These are phyloP conservation scores for Xestia ashworthii DNA, from an alignment of 2,888 invertebrate species.

Conservation along the genomic window DNA sequence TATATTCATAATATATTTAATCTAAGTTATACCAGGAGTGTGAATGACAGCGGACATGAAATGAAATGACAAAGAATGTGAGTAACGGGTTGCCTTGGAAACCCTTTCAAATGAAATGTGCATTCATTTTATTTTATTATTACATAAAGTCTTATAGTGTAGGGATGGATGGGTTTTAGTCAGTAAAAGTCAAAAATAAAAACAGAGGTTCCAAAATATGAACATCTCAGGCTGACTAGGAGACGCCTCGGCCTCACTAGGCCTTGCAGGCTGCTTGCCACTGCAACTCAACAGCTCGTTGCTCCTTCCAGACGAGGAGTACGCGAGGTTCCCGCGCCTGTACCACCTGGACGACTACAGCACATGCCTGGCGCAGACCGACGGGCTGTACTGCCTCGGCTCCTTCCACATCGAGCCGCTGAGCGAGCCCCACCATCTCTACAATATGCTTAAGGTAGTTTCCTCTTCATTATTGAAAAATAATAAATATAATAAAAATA, in stretches of 20 bases:
- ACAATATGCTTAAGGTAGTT: slow-evolving; percentile 74
- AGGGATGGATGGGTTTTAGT: no score
- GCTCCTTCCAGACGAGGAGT: slow-evolving; percentile 73
- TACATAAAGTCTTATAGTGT: not conserved
- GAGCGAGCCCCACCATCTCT: slow-evolving; percentile 65
- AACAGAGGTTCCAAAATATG: no score
- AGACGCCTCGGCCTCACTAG: not conserved
- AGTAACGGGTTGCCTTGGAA: not conserved
- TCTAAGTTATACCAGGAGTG: no score
- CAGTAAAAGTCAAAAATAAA: no score
- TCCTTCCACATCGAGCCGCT: slow-evolving; percentile 74
- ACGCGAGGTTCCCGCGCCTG: slow-evolving; percentile 77
- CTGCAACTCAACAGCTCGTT: not conserved
- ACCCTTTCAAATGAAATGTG: not conserved
- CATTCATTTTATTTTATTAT: not conserved
- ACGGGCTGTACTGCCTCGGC: slow-evolving; percentile 81
- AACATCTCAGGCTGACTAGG: not conserved
- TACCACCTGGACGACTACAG: slow-evolving; percentile 83
- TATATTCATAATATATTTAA: no score
- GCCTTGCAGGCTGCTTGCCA: not conserved
- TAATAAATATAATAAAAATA: no score
- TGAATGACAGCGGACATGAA: no score
- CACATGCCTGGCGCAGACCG: slow-evolving; percentile 74
- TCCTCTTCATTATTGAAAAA: not conserved
- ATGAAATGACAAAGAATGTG: no score